Percentiles rank a stretch among this genome's conserved stretches.
Conservation (phyloP, 2,113 vertebrate genomes). For the Melanerpes aurifrons region DNA sequence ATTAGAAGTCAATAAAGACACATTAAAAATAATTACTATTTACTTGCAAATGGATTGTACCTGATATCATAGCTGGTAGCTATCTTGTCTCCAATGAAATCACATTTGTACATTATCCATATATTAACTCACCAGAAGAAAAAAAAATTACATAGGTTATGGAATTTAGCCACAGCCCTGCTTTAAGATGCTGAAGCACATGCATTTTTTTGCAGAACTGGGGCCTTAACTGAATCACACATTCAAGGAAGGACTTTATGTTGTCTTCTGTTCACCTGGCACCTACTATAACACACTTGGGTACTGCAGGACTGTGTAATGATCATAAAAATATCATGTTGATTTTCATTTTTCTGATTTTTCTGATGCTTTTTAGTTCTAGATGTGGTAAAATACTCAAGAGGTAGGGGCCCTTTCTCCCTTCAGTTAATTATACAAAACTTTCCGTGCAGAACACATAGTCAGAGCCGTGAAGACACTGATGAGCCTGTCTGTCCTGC, state of each 20-base stretch:
- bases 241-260: neutral
- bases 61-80: neutral
- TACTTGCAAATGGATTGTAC: conserved; percentile 19
- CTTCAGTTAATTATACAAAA: neutral
- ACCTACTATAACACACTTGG: neutral
- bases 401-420: neutral
- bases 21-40: conserved; percentile 57
- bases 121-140: neutral
- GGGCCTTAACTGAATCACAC: neutral
- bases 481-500: no score
- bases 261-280: neutral
- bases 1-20: conserved; percentile 72
- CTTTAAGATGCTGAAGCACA: neutral
- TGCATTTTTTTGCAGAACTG: neutral
- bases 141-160: neutral
- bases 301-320: neutral
- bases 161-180: neutral
- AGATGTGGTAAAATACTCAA: neutral
- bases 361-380: neutral
- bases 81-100: conserved; percentile 39
- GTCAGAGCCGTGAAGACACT: neutral
- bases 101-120: neutral
- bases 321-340: neutral
- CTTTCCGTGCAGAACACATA: neutral
- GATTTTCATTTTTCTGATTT: neutral